Evolutionary conservation across 2,888 invertebrate genomes (phyloP).

Genomic region (Hofmannophila pseudospretella): DNA sequence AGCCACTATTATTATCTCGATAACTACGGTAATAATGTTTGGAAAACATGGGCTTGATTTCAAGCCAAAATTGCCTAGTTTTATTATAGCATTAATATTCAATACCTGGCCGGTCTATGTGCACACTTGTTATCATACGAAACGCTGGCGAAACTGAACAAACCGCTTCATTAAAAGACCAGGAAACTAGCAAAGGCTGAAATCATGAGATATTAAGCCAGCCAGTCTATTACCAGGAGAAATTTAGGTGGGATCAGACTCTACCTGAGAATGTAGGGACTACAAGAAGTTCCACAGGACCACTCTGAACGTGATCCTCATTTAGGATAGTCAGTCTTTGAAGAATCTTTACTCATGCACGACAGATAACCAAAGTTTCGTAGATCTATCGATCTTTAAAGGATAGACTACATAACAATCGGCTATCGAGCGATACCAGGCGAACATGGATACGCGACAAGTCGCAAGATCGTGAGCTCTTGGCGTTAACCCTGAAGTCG

Average conservation of each 20-base stretch:
- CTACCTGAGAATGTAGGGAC: no score
- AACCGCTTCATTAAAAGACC: background rate
- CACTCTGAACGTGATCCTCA: no score
- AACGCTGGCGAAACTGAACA: background rate
- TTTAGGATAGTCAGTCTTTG: no score
- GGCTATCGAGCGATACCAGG: conserved; percentile 11
- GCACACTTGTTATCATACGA: background rate
- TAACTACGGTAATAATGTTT: conserved; percentile 52
- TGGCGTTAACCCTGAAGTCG: conserved; percentile 69
- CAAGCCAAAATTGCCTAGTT: conserved; percentile 30
- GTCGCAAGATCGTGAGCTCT: conserved; percentile 28
- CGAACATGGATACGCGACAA: conserved; percentile 24
- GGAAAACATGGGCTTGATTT: conserved; percentile 48
- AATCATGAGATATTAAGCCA: background rate
- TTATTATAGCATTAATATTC: conserved; percentile 28
- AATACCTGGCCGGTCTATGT: conserved; percentile 7
- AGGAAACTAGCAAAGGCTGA: background rate
- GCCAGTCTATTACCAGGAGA: no score
- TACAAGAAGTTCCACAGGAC: no score
- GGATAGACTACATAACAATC: conserved; percentile 9
- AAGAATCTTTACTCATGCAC: no score
- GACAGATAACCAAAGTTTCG: no score
- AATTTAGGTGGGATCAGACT: no score
- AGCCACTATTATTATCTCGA: conserved; percentile 56
- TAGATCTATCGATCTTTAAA: no score